Base-by-base conservation (phyloP, 2,888 invertebrate genomes). In the Physocephala rufipes region DNA sequence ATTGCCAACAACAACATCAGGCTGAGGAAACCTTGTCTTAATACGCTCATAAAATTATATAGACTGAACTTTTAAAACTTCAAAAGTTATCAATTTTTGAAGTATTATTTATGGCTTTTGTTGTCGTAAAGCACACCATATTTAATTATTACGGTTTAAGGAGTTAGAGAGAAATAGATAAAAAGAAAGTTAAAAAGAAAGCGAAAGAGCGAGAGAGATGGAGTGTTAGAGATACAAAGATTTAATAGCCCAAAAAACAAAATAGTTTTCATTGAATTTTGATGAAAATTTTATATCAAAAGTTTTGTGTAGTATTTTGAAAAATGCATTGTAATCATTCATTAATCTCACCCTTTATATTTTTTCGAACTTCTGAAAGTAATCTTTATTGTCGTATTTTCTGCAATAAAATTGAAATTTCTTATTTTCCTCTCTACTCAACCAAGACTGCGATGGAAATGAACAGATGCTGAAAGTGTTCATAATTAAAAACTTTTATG, bases 71-170 rank as follows among this genome's bases (percentile, higher is more conserved):
- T 62, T 62, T 21, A 62, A 62, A 16, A 21, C 43, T 19, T 3
- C 62, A n/a, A 43, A 36, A 62, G 24, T 62, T 62, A 62, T 62
- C 43, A 36, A 62, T 62, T 62, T n/a, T 62, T 43, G 21, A 62
- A 26, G 12, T 53, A 19, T 53, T 53, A 53, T 53, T 2, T 53
- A 12, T 53, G 36, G 4, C 9, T 36, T 36, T 36, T 36, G 4
- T 36, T 4, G 36, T 9, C 36, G 36, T 36, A 36, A 9, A 36
- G 36, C 4, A 36, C 5, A 36, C 36, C 36, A 21, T 53, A 53
- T 5, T 53, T 21, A 53, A 19, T 53, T 21, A n/a, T 9, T 21
- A 49, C 4, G 2, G 49, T 12, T 15, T 19, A 3, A 49, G 19
- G 16, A 49, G 15, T 5, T n/a, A 49, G 49, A 49, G 49, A 49